These are phyloP conservation scores for Blastobasis adustella DNA, from an alignment of 2,888 invertebrate genomes.

Conservation along the genomic window DNA sequence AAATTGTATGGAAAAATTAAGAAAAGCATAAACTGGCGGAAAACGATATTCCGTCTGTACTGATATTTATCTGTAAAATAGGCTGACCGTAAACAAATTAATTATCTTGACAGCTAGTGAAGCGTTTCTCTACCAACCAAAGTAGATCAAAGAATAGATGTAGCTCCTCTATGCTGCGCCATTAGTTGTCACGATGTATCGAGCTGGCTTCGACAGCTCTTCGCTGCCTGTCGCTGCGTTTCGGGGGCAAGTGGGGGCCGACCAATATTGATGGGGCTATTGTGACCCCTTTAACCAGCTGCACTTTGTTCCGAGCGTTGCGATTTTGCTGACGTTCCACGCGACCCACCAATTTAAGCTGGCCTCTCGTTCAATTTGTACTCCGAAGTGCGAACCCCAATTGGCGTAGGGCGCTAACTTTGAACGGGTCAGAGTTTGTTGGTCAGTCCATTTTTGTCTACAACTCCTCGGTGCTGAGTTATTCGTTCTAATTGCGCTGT, in stretches of 20 bases:
- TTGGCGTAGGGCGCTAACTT: neutral
- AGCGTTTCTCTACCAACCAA: no score
- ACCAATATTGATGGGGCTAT: constrained; percentile 59
- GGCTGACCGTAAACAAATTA: no score
- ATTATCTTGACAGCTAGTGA: no score
- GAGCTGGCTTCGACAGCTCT: constrained; percentile 25
- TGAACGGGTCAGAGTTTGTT: constrained; percentile 27
- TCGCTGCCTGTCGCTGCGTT: constrained; percentile 38
- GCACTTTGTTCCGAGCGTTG: constrained; percentile 58
- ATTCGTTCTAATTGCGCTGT: constrained; percentile 10
- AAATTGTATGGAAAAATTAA: no score
- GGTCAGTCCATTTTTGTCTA: constrained; percentile 26
- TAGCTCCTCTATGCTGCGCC: constrained; percentile 7
- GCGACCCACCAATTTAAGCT: constrained; percentile 33
- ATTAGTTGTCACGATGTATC: constrained; percentile 29
- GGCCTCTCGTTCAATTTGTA: constrained; percentile 18
- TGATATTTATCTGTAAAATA: no score
- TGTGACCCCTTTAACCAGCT: constrained; percentile 52
- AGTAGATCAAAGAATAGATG: neutral
- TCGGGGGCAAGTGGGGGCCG: constrained; percentile 24
- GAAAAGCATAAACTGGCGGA: no score
- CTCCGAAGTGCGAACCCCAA: neutral
- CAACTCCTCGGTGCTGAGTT: constrained; percentile 23
- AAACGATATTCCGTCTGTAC: no score
- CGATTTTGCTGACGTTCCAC: constrained; percentile 62